Percentiles rank a stretch among this genome's conserved stretches.
Conservation (phyloP, 2,113 vertebrate species). For the Paramisgurnus dabryanus region DNA sequence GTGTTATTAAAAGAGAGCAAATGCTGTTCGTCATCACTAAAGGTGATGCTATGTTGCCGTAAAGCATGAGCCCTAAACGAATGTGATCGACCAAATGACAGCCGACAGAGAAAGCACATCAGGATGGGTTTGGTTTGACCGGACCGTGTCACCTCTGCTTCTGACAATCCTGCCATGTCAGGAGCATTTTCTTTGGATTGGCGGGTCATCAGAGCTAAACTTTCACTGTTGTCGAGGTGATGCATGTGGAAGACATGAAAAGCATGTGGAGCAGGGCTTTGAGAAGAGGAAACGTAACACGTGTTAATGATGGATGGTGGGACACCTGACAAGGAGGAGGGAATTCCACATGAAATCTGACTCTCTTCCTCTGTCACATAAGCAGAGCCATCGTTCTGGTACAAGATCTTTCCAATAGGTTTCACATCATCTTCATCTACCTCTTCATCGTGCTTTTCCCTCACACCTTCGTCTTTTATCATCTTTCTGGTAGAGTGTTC, state of each 20-base stretch:
- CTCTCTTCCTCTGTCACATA: conserved; percentile 85
- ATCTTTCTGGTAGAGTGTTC: conserved; percentile 69
- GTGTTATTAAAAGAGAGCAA: conserved; percentile 87
- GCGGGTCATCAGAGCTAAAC: conserved; percentile 87
- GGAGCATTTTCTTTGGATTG: conserved; percentile 91
- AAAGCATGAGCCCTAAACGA: conserved; percentile 85
- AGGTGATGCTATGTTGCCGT: conserved; percentile 84
- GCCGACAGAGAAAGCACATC: conserved; percentile 90
- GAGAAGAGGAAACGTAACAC: conserved; percentile 89
- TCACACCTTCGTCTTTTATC: conserved; percentile 71
- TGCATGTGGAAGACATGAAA: conserved; percentile 90
- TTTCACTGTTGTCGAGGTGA: conserved; percentile 86
- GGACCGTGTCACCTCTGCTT: conserved; percentile 82
- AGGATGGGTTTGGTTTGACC: conserved; percentile 87
- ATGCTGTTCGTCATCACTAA: conserved; percentile 85
- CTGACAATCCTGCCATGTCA: conserved; percentile 64
- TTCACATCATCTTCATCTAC: conserved; percentile 82
- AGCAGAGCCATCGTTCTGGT: conserved; percentile 86
- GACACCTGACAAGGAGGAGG: conserved; percentile 72
- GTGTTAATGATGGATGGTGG: conserved; percentile 83
- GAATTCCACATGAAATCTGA: conserved; percentile 70
- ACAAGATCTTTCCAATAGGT: conserved; percentile 85
- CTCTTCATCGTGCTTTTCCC: conserved; percentile 74
- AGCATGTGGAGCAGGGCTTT: conserved; percentile 87
- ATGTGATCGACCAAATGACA: conserved; percentile 83